phyloP scores from a whole-genome alignment of 1,140 invertebrate genomes.

The Cotesia chilonis region DNA sequence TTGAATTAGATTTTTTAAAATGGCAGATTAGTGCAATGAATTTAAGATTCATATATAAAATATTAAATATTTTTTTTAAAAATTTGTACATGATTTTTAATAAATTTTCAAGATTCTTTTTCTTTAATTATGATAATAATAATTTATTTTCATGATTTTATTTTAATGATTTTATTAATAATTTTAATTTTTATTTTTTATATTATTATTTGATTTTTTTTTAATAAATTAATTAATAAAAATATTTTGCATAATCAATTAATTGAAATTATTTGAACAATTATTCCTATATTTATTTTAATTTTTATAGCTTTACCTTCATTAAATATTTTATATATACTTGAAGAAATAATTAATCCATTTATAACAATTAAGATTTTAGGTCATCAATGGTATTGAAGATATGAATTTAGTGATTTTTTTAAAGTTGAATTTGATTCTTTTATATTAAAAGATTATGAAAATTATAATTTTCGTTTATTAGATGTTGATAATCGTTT shows the following conservation, averaged over 20 bases:
- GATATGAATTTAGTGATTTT: slow-evolving; percentile 74
- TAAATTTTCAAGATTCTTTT: slow-evolving; percentile 67
- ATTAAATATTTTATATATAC: slow-evolving; percentile 69
- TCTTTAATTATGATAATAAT: slow-evolving; percentile 70
- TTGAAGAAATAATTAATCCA: slow-evolving; percentile 69
- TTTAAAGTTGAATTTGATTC: slow-evolving; percentile 70
- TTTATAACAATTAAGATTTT: slow-evolving; percentile 69
- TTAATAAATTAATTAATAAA: slow-evolving; percentile 59
- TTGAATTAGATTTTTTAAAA: slow-evolving; percentile 39
- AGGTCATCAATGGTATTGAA: slow-evolving; percentile 77
- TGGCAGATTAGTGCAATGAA: slow-evolving; percentile 57
- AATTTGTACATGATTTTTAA: slow-evolving; percentile 65
- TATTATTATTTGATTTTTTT: slow-evolving; percentile 68
- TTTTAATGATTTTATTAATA: slow-evolving; percentile 47
- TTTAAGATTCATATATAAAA: slow-evolving; percentile 71
- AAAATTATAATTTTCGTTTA: slow-evolving; percentile 64
- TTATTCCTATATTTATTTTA: slow-evolving; percentile 70
- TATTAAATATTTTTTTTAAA: slow-evolving; percentile 57
- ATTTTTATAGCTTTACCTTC: slow-evolving; percentile 72
- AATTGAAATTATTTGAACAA: slow-evolving; percentile 74
- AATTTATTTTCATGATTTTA: slow-evolving; percentile 56
- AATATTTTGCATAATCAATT: slow-evolving; percentile 61
- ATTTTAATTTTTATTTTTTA: slow-evolving; percentile 65
- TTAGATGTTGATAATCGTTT: slow-evolving; percentile 73
- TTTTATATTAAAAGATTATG: slow-evolving; percentile 67